These are phyloP conservation scores for Melitaea athalia DNA, from an alignment of 2,888 invertebrate species.

Conservation along the genomic window DNA sequence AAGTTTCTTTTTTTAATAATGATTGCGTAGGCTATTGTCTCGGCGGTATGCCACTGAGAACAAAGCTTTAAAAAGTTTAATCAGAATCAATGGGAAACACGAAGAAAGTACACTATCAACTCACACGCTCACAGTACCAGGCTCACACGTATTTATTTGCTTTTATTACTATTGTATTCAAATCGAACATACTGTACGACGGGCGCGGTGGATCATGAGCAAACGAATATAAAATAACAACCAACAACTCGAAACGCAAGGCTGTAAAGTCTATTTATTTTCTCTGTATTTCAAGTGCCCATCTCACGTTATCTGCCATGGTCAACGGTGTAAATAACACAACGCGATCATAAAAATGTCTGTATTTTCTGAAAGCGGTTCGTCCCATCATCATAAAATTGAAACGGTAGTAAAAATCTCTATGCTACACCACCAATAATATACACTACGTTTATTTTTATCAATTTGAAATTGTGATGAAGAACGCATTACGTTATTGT, in stretches of 20 bases:
- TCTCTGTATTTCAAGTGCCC: slow-evolving; percentile 41
- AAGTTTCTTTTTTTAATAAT: background rate
- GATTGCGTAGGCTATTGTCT: background rate
- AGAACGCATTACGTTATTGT: slow-evolving; percentile 10
- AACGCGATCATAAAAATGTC: slow-evolving; percentile 66
- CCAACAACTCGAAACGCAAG: background rate
- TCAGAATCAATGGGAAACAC: background rate
- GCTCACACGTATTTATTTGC: slow-evolving; percentile 12
- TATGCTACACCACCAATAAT: slow-evolving; percentile 52
- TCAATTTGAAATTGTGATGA: slow-evolving; percentile 32
- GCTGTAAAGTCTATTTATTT: slow-evolving; percentile 30
- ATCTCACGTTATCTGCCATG: slow-evolving; percentile 44
- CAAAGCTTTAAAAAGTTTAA: background rate
- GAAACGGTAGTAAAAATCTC: slow-evolving; percentile 62
- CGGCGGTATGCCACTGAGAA: no score
- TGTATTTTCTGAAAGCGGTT: slow-evolving; percentile 66
- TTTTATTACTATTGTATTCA: slow-evolving; percentile 46
- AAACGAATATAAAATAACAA: slow-evolving; percentile 1
- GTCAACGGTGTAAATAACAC: slow-evolving; percentile 49
- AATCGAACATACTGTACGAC: slow-evolving; percentile 33
- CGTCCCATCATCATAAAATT: slow-evolving; percentile 72
- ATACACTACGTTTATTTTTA: slow-evolving; percentile 41
- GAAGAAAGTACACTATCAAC: slow-evolving; percentile 8
- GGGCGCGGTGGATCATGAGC: slow-evolving; percentile 7
- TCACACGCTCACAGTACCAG: no score